Base-by-base conservation (phyloP, 2,113 vertebrate species). In the Cochlearius cochlearius region DNA sequence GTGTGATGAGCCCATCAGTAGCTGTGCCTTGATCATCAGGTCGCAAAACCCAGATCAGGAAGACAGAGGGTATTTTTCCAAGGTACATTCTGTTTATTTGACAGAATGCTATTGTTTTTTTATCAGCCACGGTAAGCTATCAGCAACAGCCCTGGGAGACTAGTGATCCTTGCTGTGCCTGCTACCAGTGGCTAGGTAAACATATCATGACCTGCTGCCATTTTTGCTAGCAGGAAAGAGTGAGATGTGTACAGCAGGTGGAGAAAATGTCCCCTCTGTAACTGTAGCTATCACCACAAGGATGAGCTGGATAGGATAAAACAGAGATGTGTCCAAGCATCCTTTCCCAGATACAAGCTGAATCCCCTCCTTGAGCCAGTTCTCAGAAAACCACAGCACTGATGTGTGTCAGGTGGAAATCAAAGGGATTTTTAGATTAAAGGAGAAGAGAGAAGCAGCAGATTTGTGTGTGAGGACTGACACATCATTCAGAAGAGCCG, bases 401-500 rank as follows among this genome's bases (percentile, higher is more conserved):
- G n/a, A 55, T 27, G 4, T 50, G 8, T n/a, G 26, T 68, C 58
- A 86, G 39, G 50, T 75, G 18, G 62, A 95, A 82, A 88, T 58
- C 80, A 94, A 93, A 75, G 26, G 26, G 60, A 43, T 49, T 82
- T 88, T 95, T 76, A 63, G 55, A 34, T 56, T 82, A 94, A 62
- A 86, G 21, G 29, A 80, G 32, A 64, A 59, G 41, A 62, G 17
- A 84, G 34, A 68, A 82, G 29, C 6, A 67, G 36, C 16, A 66
- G 4, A 56, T 20, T 75, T 59, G 21, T 83, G 22, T 23, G 30
- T 80, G 52, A 90, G 47, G 50, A 67, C 14, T 59, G 39, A 55
- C 34, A 45, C 38, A 39, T 75, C 55, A 53, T 41, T 72, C 39
- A 80, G 56, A 81, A 91, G 58, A 90, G 56, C 29, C 82, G 45